phyloP scores from a whole-genome alignment of 23 tunicate species.

The Ascidia mentula region DNA sequence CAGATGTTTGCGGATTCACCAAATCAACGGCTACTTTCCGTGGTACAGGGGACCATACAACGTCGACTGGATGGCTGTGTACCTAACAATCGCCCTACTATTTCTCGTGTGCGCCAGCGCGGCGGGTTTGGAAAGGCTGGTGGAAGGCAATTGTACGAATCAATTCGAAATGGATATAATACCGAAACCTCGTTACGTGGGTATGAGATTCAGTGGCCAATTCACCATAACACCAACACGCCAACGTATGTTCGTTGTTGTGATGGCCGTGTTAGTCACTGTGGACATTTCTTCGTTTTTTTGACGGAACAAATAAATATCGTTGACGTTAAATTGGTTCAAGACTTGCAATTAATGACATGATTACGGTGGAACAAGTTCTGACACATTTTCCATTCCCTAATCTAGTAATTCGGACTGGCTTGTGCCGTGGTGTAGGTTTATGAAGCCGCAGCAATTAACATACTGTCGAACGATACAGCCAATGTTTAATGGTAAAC shows the following conservation, averaged over 20 bases:
- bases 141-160: not conserved
- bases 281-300: not conserved
- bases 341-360: not conserved
- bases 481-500: too few species aligned
- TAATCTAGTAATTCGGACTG: too few species aligned
- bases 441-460: too few species aligned
- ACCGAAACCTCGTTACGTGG: not conserved
- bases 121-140: not conserved
- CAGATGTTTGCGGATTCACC: not conserved
- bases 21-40: not conserved
- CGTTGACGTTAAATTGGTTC: not conserved
- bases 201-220: not conserved
- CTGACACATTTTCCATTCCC: too few species aligned
- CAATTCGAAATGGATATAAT: too few species aligned
- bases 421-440: too few species aligned
- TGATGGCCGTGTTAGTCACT: not conserved
- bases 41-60: conserved; percentile 16
- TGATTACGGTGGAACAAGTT: too few species aligned
- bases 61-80: not conserved
- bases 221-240: not conserved
- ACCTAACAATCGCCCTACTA: not conserved
- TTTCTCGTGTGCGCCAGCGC: not conserved
- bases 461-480: too few species aligned
- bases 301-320: not conserved
- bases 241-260: not conserved